These are phyloP conservation scores for Hippocampus mohnikei DNA, from an alignment of 2,113 vertebrate genomes.

Conservation along the genomic window DNA sequence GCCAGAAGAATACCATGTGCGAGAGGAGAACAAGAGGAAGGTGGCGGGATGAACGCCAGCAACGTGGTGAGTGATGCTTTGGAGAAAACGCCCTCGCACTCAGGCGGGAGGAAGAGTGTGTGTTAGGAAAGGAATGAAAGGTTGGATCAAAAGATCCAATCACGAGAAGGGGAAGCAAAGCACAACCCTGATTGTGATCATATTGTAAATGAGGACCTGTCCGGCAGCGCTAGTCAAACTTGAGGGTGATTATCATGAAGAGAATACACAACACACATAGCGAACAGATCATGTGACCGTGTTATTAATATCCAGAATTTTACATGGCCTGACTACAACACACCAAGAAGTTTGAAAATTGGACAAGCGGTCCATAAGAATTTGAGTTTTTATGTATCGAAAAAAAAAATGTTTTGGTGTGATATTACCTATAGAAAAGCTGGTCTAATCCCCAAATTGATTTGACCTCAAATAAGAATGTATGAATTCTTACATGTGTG, in stretches of 20 bases:
- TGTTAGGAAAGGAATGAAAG: slow-evolving; percentile 34
- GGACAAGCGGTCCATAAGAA: too few species aligned
- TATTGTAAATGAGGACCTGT: neutral
- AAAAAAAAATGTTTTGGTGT: too few species aligned
- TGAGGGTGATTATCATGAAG: neutral
- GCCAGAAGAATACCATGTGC: slow-evolving; percentile 42
- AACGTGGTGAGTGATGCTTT: slow-evolving; percentile 53
- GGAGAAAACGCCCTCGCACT: slow-evolving; percentile 23
- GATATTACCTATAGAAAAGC: too few species aligned
- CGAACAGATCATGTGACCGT: slow-evolving; percentile 16
- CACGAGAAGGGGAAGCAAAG: slow-evolving; percentile 14
- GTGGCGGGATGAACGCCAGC: slow-evolving; percentile 21
- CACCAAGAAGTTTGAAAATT: too few species aligned
- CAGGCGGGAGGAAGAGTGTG: slow-evolving; percentile 17
- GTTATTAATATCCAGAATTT: too few species aligned
- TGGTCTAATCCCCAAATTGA: too few species aligned
- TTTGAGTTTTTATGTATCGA: too few species aligned
- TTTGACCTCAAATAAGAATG: too few species aligned
- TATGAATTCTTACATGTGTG: too few species aligned
- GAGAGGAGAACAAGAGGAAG: slow-evolving; percentile 43
- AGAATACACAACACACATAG: neutral
- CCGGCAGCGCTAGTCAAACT: neutral
- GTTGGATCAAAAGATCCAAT: slow-evolving; percentile 33
- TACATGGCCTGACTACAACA: too few species aligned
- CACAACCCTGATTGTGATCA: neutral